These are phyloP conservation scores for Crotalus tigris DNA, from an alignment of 2,113 vertebrate genomes.

Conservation along the genomic window DNA sequence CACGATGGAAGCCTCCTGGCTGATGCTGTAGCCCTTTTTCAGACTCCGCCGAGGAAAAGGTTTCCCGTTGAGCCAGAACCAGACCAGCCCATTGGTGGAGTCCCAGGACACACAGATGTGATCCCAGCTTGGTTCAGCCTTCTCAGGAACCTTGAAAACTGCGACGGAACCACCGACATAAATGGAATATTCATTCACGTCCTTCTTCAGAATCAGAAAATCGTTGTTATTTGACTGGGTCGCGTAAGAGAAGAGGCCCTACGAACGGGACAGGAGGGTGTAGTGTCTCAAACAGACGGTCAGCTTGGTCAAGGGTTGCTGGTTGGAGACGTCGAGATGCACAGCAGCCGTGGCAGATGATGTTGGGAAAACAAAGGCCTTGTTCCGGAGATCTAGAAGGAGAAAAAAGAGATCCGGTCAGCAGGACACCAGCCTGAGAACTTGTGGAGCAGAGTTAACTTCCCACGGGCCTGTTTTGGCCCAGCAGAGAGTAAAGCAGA, in stretches of 20 bases:
- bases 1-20: not conserved
- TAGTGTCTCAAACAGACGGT: slow-evolving; percentile 39
- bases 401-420: not conserved
- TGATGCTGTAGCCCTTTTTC: not conserved
- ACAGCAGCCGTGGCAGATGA: not conserved
- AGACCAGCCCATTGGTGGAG: not conserved
- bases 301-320: slow-evolving; percentile 9
- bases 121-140: not conserved
- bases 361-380: slow-evolving; percentile 42
- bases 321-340: not conserved
- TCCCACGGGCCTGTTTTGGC: too few species aligned
- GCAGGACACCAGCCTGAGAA: not conserved
- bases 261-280: not conserved
- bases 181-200: not conserved
- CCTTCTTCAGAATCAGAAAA: slow-evolving; percentile 21
- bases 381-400: slow-evolving; percentile 30
- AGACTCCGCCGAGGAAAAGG: not conserved
- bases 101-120: slow-evolving; percentile 27
- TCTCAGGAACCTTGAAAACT: not conserved
- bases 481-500: too few species aligned
- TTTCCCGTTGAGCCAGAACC: slow-evolving; percentile 36
- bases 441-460: rapidly evolving
- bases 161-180: not conserved
- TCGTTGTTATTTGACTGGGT: not conserved
- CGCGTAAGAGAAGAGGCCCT: slow-evolving; percentile 44